A percentile compares a stretch with the other conserved stretches of the same genome.
Conservation (phyloP, 2,888 invertebrate genomes). For the Pandemis heparana region DNA sequence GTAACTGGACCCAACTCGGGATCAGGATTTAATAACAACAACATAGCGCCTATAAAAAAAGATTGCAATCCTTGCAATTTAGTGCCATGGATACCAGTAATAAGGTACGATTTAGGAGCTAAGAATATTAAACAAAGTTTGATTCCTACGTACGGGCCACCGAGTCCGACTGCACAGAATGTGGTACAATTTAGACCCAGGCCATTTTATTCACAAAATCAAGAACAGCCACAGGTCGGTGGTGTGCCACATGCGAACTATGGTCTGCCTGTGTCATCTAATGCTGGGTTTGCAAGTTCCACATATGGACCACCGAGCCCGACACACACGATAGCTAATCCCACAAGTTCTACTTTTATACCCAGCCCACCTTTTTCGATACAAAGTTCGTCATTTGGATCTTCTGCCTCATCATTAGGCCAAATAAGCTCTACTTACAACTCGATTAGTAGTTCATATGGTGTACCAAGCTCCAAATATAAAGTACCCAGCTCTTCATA, state of each 20-base stretch:
- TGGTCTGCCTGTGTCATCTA: constrained; percentile 62
- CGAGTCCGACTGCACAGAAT: constrained; percentile 72
- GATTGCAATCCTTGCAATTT: constrained; percentile 92
- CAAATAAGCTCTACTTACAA: constrained; percentile 39
- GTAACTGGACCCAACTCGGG: constrained; percentile 63
- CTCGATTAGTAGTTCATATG: constrained; percentile 8
- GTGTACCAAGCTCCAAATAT: constrained; percentile 50
- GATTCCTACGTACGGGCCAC: constrained; percentile 74
- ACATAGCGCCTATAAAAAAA: constrained; percentile 73
- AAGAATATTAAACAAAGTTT: constrained; percentile 66
- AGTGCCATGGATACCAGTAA: constrained; percentile 93
- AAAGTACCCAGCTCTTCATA: background rate
- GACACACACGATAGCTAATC: constrained; percentile 66
- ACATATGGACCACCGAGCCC: constrained; percentile 66
- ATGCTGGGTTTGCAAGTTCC: constrained; percentile 60
- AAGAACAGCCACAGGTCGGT: constrained; percentile 57
- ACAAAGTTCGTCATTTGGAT: constrained; percentile 54
- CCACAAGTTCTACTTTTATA: constrained; percentile 65
- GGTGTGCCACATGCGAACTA: constrained; percentile 65
- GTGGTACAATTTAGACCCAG: constrained; percentile 61
- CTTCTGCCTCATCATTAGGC: constrained; percentile 47
- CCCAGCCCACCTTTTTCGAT: constrained; percentile 48
- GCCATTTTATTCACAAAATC: constrained; percentile 57
- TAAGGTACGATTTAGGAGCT: constrained; percentile 76
- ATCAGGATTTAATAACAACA: constrained; percentile 55